A percentile compares a stretch with the other conserved stretches of the same genome.
Evolutionary conservation across 2,888 invertebrate genomes (phyloP).

Genomic region (Neoascia interrupta): DNA sequence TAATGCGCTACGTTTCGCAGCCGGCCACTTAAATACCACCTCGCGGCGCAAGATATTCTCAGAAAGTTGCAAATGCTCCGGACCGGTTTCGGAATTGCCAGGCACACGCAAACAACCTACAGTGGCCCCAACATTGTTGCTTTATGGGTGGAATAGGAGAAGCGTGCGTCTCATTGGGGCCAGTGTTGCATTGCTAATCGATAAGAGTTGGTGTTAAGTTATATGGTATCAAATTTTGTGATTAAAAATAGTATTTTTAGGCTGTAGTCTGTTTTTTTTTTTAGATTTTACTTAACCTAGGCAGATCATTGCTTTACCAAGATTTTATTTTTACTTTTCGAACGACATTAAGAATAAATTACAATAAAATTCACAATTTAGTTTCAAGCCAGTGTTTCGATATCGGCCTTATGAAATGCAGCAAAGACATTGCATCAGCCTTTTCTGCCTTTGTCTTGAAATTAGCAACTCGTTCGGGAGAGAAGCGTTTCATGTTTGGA

Average conservation of each 20-base stretch:
- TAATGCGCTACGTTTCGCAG: slow-evolving; percentile 37
- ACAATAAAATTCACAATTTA: slow-evolving; percentile 1
- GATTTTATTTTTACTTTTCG: not conserved
- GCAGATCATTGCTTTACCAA: not conserved
- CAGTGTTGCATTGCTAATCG: slow-evolving; percentile 40
- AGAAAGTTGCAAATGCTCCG: slow-evolving; percentile 20
- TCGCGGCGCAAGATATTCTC: slow-evolving; percentile 31
- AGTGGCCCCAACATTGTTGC: slow-evolving; percentile 24
- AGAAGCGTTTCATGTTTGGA: not conserved
- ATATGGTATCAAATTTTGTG: no score
- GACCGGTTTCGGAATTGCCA: slow-evolving; percentile 50
- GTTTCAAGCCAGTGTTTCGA: not conserved
- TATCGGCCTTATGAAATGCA: slow-evolving; percentile 74
- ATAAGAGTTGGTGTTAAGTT: no score
- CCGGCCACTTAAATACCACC: slow-evolving; percentile 58
- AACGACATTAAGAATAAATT: slow-evolving; percentile 8
- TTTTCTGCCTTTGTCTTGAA: slow-evolving; percentile 70
- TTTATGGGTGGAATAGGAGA: not conserved
- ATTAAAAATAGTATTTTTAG: no score
- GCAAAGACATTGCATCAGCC: slow-evolving; percentile 78
- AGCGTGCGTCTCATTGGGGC: not conserved
- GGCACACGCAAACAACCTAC: slow-evolving; percentile 16
- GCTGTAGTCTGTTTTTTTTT: no score
- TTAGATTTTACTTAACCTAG: no score
- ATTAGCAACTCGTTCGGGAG: not conserved